Evolutionary conservation across 1,140 invertebrate genomes (phyloP).

Genomic region (Sweltsa coloradensis): DNA sequence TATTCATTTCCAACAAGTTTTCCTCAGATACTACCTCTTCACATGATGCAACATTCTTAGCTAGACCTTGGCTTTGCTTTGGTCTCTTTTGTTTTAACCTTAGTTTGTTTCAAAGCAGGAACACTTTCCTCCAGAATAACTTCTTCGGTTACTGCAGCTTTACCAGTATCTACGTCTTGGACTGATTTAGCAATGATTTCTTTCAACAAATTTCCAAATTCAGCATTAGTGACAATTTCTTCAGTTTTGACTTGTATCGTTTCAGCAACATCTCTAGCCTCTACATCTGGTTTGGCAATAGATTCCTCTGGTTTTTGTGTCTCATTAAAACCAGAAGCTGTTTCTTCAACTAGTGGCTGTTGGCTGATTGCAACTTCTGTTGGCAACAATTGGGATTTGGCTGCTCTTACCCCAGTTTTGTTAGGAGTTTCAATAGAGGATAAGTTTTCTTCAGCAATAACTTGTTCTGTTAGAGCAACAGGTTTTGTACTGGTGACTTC

Average conservation of each 20-base stretch:
- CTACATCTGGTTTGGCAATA: neutral
- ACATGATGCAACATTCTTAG: neutral
- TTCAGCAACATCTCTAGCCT: slow-evolving; percentile 1
- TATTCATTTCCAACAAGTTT: too few species aligned
- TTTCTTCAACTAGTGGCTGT: slow-evolving; percentile 1
- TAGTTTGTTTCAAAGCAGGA: neutral
- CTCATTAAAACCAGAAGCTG: neutral
- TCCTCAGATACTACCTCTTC: neutral
- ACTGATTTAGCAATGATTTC: neutral
- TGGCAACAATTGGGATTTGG: neutral
- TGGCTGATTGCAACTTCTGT: neutral
- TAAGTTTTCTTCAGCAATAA: neutral
- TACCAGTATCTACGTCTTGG: neutral
- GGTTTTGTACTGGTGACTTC: neutral
- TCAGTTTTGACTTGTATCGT: neutral
- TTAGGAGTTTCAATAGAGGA: too few species aligned
- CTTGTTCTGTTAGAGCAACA: slow-evolving; percentile 1
- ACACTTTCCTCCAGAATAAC: neutral
- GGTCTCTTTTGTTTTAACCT: neutral
- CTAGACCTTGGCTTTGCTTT: too few species aligned
- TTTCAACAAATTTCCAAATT: neutral
- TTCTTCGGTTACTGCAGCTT: slow-evolving; percentile 1
- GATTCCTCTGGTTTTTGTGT: neutral
- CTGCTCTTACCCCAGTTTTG: neutral
- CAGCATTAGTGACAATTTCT: neutral